A percentile compares a stretch with the other conserved stretches of the same genome.
phyloP scores from a whole-genome alignment of 1,140 invertebrate genomes.

The Tetragnatha versicolor region DNA sequence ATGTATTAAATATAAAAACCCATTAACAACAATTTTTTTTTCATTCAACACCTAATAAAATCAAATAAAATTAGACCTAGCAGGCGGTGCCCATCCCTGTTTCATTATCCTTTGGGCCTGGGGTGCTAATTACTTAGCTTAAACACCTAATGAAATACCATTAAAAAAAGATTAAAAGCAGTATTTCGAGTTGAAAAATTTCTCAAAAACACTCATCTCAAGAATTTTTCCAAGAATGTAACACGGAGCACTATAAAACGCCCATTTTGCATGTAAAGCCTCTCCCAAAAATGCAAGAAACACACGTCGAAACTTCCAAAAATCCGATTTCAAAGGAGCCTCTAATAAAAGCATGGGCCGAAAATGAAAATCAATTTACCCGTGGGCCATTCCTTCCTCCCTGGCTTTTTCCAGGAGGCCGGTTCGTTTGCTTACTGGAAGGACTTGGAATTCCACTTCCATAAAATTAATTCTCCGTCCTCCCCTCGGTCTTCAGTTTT shows the following conservation, averaged over 20 bases:
- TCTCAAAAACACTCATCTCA: too few species aligned
- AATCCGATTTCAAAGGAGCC: not conserved
- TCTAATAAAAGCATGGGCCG: not conserved
- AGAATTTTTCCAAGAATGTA: not conserved
- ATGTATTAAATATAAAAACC: too few species aligned
- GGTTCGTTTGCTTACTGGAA: conserved; percentile 13
- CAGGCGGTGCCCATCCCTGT: too few species aligned
- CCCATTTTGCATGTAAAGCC: not conserved
- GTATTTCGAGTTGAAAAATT: too few species aligned
- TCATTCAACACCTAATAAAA: too few species aligned
- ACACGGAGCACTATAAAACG: not conserved
- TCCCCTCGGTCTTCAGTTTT: conserved; percentile 17
- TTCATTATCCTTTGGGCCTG: too few species aligned
- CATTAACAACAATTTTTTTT: too few species aligned
- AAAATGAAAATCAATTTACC: not conserved
- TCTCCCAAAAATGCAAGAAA: not conserved
- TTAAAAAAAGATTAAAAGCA: too few species aligned
- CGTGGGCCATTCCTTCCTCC: not conserved
- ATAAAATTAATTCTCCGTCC: conserved; percentile 39
- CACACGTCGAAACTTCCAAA: not conserved
- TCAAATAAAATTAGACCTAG: too few species aligned
- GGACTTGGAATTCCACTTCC: not conserved
- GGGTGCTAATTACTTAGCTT: too few species aligned
- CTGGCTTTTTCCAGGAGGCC: not conserved
- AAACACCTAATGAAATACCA: too few species aligned